These are phyloP conservation scores for Pimpla rufipes DNA, from an alignment of 2,888 invertebrate genomes.

Conservation along the genomic window DNA sequence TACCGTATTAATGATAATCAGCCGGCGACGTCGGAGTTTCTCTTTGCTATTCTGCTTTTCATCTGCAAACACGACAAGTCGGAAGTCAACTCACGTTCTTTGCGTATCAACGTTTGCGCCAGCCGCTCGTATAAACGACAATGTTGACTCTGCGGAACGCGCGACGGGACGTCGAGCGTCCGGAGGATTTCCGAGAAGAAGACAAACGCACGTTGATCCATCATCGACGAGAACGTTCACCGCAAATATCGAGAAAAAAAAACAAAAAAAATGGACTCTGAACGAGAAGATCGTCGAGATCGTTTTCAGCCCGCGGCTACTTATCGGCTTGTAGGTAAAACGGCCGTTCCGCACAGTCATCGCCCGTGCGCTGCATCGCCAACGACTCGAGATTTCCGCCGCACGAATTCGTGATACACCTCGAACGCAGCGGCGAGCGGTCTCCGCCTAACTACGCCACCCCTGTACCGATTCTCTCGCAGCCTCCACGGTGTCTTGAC, in stretches of 20 bases:
- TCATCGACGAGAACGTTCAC: no score
- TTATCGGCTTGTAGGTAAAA: constrained; percentile 67
- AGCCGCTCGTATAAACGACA: no score
- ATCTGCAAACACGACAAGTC: constrained; percentile 9
- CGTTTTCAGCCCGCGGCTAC: constrained; percentile 59
- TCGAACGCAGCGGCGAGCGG: constrained; percentile 19
- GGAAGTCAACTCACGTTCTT: constrained; percentile 7
- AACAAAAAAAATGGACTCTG: not conserved
- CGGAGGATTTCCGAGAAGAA: no score
- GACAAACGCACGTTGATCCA: no score
- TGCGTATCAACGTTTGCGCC: not conserved
- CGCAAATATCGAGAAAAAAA: not conserved
- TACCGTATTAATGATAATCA: no score
- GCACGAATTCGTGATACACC: constrained; percentile 37
- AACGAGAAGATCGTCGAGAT: constrained; percentile 67
- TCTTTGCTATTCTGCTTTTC: constrained; percentile 26
- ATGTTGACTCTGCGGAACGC: not conserved
- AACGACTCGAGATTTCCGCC: constrained; percentile 54
- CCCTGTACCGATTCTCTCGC: constrained; percentile 20
- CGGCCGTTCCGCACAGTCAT: constrained; percentile 68
- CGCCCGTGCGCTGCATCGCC: constrained; percentile 54
- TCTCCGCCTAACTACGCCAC: constrained; percentile 22
- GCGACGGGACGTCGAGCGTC: constrained; percentile 19
- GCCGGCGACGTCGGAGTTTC: constrained; percentile 1
- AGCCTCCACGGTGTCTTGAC: constrained; percentile 10